Conservation (phyloP, 2,113 vertebrate species). For the Phaetusa simplex region DNA sequence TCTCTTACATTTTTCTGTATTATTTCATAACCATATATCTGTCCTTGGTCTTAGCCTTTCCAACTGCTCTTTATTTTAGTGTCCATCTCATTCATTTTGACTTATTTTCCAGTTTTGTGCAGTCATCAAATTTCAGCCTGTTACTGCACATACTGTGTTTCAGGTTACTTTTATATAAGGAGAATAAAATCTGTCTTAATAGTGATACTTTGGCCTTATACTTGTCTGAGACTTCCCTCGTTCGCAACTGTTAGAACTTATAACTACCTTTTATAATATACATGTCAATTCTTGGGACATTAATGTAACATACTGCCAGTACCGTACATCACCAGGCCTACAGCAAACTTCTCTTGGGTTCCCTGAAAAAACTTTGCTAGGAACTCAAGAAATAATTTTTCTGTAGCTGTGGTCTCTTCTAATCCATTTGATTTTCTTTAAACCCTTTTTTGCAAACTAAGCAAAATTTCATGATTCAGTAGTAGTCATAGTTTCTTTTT, state of each 20-base stretch:
- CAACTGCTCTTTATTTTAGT: slow-evolving; percentile 54
- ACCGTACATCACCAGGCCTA: slow-evolving; percentile 8
- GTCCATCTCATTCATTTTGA: slow-evolving; percentile 52
- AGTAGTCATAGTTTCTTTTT: not conserved
- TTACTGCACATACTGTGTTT: slow-evolving; percentile 50
- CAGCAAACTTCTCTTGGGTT: not conserved
- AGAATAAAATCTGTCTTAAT: slow-evolving; percentile 56
- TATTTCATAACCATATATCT: slow-evolving; percentile 63
- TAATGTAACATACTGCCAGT: slow-evolving; percentile 25
- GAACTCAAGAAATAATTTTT: not conserved
- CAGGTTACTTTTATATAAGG: slow-evolving; percentile 36
- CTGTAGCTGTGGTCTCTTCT: not conserved
- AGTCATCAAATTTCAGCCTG: slow-evolving; percentile 62
- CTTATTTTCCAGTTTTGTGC: slow-evolving; percentile 61
- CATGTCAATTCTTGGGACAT: slow-evolving; percentile 35
- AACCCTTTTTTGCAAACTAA: not conserved
- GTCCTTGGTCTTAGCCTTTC: slow-evolving; percentile 56
- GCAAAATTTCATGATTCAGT: not conserved
- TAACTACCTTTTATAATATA: slow-evolving; percentile 39
- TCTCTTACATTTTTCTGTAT: slow-evolving; percentile 59
- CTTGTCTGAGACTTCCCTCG: not conserved
- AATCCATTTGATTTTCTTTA: slow-evolving; percentile 15
- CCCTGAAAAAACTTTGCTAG: not conserved
- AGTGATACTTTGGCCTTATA: slow-evolving; percentile 51
- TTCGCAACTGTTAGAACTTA: slow-evolving; percentile 23